Percentiles rank a stretch among this genome's conserved stretches.
Conservation (phyloP, 2,113 vertebrate genomes). For the Macheiramphus alcinus region DNA sequence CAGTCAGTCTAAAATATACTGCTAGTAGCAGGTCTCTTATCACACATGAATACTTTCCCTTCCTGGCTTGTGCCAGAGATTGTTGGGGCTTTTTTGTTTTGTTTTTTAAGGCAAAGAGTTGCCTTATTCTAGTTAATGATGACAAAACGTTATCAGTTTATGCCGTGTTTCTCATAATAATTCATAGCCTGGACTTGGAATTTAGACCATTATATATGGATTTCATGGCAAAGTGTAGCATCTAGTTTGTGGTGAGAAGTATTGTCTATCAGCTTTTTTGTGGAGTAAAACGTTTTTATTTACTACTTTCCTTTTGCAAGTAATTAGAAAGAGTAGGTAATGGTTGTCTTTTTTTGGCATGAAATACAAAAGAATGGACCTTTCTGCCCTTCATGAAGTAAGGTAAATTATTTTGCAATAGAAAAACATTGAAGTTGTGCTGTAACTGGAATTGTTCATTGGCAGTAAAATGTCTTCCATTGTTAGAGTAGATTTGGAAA, state of each 20-base stretch:
- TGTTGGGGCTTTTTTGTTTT: too few species aligned
- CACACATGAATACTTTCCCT: background rate
- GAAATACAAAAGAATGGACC: background rate
- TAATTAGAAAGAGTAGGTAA: background rate
- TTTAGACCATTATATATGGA: background rate
- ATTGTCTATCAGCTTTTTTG: background rate
- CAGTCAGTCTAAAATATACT: background rate
- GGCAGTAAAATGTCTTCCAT: conserved; percentile 11
- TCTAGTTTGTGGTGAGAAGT: background rate
- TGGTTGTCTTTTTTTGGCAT: background rate
- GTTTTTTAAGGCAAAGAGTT: background rate
- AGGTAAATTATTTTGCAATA: background rate
- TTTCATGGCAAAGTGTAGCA: background rate
- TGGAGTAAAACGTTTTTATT: background rate
- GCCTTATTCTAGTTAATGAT: background rate
- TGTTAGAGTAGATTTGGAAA: conserved; percentile 7
- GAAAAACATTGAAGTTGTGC: background rate
- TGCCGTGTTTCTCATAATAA: background rate
- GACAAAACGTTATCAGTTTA: background rate
- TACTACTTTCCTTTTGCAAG: background rate
- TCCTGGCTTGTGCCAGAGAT: background rate
- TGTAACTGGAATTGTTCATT: background rate
- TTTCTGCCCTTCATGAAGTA: background rate
- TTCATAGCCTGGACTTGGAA: background rate
- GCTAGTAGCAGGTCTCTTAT: background rate